Base-by-base conservation (phyloP, 2,888 invertebrate genomes). In the Heteropelma amictum region DNA sequence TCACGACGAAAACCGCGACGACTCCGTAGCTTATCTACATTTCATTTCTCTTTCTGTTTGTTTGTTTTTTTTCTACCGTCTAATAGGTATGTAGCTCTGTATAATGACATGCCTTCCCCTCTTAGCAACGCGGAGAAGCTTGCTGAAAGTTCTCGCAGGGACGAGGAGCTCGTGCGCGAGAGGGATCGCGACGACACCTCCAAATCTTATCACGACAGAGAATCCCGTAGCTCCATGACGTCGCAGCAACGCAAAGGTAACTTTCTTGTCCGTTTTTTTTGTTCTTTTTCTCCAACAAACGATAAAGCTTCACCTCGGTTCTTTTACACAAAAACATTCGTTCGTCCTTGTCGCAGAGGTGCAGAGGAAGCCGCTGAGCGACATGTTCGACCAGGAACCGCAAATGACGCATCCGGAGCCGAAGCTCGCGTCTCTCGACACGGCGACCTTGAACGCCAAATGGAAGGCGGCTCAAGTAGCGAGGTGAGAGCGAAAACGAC, bases 21-120 rank as follows among this genome's bases (percentile, higher is more conserved):
- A 30, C 19, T 38, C 23, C 23, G 33, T 58, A 42, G 61, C 60
- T 65, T 54, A 26, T 38, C 58, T 23, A 45, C 51, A 56, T 60
- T 47, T 47, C 5, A 45, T 54, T 64, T 54, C 23, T 82, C 14
- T 38, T 38, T 77, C 78, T 80, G 82, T 81, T 82, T 78, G 82
- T 78, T 79, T 80, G 14, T 51, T 30, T 54, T 23, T 19, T 42
- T 58, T 5, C 33, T 21, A 71, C 58, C 56, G 82, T 88, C 83
- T 74, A 80, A 77, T 87, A 87, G 86, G 87, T 88, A 86, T 87
- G 85, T 86, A 83, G 85, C 83, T 83, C 86, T 84, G 84, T 88
- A 84, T 88, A 88, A 88, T 88, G 85, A 88, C 83, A 86, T 87
- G 83, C 83, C 86, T 88, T 88, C 85, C 85, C 86, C 87, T 85